Evolutionary conservation across 2,113 vertebrate species (phyloP), one percentile per base, ranked within the genome.

Genomic region (Corydoras maculifer): DNA sequence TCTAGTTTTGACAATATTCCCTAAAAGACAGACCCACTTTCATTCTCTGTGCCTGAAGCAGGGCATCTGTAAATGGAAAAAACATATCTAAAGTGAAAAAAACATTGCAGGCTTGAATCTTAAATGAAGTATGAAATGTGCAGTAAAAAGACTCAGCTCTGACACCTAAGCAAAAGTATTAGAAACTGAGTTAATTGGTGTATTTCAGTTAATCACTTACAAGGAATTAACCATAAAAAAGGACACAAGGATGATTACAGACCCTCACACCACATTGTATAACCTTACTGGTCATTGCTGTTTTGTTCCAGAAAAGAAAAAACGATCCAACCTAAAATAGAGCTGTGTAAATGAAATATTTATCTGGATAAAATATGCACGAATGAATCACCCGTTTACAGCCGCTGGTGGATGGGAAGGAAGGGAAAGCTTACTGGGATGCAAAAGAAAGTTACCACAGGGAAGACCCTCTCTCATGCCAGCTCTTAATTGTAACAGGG

Each of bases 311-410:
- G 49, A 14, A 12, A 32, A 35, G 18, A 25, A 64, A 58, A 35
- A 43, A 43, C 35, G 35, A 58, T 69, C 62, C 3, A 55, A 50
- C 62, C 58, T 31, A 63, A 75, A 81, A 79, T 61, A 77, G 74
- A 68, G 58, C 58, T 68, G 31, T 50, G 31, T 60, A 43, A 62
- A 74, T 81, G 69, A 55, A 75, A 75, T 75, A 65, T 79, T 78
- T 61, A 80, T 68, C 55, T 65, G 18, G 62, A 43, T 72, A 60
- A 72, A 71, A 62, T 60, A 68, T 73, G 69, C 77, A 69, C 75
- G 77, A 75, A 68, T 71, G 70, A 51, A 75, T 74, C 9, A 31
- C 68, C 55, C 30, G 51, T 65, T 10, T 29, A 49, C 50, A 65
- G 73, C 72, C 69, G 72, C 73, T 81, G 79, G 62, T 58, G 62